Percentiles rank a stretch among this genome's conserved stretches.
These are phyloP conservation scores for Thelaira solivaga DNA, from an alignment of 2,888 invertebrate genomes.

Conservation along the genomic window DNA sequence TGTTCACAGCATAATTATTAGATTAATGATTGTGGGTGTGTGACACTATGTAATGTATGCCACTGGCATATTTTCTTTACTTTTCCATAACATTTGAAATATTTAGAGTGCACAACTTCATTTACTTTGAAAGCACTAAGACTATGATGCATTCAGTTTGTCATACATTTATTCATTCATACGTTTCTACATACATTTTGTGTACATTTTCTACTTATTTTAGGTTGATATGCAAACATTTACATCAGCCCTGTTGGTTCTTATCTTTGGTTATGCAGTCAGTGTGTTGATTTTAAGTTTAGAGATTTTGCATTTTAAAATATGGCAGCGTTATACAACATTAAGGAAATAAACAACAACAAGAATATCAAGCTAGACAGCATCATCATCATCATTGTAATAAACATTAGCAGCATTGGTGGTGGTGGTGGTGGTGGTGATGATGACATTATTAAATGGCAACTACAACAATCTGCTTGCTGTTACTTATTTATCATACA, in stretches of 20 bases:
- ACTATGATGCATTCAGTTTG: not conserved
- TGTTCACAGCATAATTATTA: conserved; percentile 24
- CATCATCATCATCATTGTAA: conserved; percentile 2
- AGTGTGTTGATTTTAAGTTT: conserved; percentile 69
- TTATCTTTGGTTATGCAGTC: conserved; percentile 78
- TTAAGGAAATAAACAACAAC: conserved; percentile 33
- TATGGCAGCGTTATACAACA: conserved; percentile 65
- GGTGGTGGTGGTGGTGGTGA: not conserved
- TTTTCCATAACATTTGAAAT: too few relatives aligned
- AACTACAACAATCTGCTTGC: not conserved
- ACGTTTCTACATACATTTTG: not conserved
- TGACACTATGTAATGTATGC: not conserved
- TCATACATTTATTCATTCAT: not conserved
- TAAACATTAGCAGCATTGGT: not conserved
- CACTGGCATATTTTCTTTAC: not conserved
- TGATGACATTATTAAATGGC: conserved; percentile 5
- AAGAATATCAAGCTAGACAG: too few relatives aligned
- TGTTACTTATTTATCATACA: too few relatives aligned
- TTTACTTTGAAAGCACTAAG: not conserved
- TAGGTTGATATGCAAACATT: conserved; percentile 81
- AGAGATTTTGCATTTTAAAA: conserved; percentile 70
- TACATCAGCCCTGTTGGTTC: conserved; percentile 79
- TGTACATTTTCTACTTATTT: not conserved
- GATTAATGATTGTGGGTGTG: conserved; percentile 26
- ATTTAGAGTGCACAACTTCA: conserved; percentile 1